A percentile compares a stretch with the other conserved stretches of the same genome.
Evolutionary conservation across 2,888 invertebrate species (phyloP).

Genomic region (Drosophila emarginata): DNA sequence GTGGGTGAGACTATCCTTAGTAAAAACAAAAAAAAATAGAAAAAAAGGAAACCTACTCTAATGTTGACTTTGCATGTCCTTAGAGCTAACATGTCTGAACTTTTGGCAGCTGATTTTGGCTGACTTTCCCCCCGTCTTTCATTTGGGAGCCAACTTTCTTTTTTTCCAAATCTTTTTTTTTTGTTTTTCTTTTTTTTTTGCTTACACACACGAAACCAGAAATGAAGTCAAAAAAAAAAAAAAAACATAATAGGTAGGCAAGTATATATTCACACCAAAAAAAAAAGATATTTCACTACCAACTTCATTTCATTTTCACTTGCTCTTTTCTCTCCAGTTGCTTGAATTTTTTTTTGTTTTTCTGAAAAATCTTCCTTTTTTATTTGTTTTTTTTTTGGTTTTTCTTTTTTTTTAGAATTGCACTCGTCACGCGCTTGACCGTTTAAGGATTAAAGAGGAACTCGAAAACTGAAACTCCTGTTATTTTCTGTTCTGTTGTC

Average conservation of each 20-base stretch:
- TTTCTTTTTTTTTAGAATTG: conserved; percentile 21
- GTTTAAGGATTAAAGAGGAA: conserved; percentile 18
- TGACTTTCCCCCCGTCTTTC: conserved; percentile 2
- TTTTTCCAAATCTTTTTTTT: conserved; percentile 1
- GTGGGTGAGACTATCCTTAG: conserved; percentile 4
- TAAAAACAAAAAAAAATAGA: too few species aligned
- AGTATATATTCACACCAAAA: conserved; percentile 21
- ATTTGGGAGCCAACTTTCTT: conserved; percentile 6
- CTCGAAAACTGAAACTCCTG: conserved; percentile 26
- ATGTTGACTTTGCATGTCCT: conserved; percentile 42
- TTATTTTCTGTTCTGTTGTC: neutral
- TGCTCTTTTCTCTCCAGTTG: conserved; percentile 18
- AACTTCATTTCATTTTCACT: conserved; percentile 46
- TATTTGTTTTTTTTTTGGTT: conserved; percentile 17
- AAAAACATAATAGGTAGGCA: conserved; percentile 23
- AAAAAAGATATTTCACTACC: conserved; percentile 31
- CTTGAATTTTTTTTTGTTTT: conserved; percentile 11
- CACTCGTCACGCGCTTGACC: conserved; percentile 22
- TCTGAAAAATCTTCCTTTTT: conserved; percentile 15
- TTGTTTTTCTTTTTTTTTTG: conserved; percentile 39
- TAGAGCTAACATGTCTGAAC: conserved; percentile 23
- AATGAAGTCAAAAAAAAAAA: conserved; percentile 10
- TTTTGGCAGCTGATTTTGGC: conserved; percentile 21
- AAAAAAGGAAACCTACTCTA: conserved; percentile 13
- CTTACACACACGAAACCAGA: conserved; percentile 37